Conservation (phyloP, 1,140 invertebrate genomes). For the Branchinecta lynchi region DNA sequence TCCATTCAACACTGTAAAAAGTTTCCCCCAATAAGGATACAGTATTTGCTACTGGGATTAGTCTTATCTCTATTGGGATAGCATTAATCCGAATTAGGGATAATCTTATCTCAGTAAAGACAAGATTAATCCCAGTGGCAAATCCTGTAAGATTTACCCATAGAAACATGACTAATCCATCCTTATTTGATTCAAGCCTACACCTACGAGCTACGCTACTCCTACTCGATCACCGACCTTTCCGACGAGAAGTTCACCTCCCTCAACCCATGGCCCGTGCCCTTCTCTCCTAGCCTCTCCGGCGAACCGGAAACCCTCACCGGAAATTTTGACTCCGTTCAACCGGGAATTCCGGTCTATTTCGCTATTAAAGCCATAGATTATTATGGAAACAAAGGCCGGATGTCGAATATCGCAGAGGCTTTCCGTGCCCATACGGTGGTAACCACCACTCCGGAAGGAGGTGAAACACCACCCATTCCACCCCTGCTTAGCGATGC, state of each 20-base stretch:
- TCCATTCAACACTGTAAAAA: too few species aligned
- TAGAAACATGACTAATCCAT: too few species aligned
- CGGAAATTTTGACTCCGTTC: conserved; percentile 3
- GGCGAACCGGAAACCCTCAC: conserved; percentile 30
- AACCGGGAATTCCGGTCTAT: conserved; percentile 33
- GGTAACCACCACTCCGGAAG: conserved; percentile 18
- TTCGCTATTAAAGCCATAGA: conserved; percentile 39
- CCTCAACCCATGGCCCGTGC: conserved; percentile 29
- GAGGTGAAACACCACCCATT: not conserved
- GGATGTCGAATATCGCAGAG: conserved; percentile 41
- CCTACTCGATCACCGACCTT: conserved; percentile 28
- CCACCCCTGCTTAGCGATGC: not conserved
- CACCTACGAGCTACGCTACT: conserved; percentile 35
- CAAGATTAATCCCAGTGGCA: too few species aligned
- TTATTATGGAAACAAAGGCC: conserved; percentile 30
- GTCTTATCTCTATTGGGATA: too few species aligned
- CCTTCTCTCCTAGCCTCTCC: conserved; percentile 25
- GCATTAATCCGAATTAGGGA: too few species aligned
- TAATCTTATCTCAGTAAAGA: too few species aligned
- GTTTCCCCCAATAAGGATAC: too few species aligned
- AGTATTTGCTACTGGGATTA: too few species aligned
- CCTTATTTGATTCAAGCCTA: conserved; percentile 30
- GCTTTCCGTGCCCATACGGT: conserved; percentile 32
- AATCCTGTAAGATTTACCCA: too few species aligned
- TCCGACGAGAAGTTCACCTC: conserved; percentile 31